Evolutionary conservation across 2,113 vertebrate genomes (phyloP).

Genomic region (Pygoscelis adeliae): DNA sequence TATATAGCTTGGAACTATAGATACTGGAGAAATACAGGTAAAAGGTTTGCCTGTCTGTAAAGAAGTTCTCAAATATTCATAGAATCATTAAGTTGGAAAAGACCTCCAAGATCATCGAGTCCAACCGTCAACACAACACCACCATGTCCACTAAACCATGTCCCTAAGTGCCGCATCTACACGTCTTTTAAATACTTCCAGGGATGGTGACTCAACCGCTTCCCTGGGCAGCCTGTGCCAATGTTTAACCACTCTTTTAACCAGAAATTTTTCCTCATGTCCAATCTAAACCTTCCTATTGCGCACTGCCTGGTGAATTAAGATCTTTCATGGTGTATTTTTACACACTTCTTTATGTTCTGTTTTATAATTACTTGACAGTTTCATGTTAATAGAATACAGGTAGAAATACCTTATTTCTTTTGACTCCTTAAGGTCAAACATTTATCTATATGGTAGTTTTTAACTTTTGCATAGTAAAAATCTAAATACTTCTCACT

Average conservation of each 20-base stretch:
- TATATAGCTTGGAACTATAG: not conserved
- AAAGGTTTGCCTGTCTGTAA: not conserved
- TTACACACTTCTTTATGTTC: not conserved
- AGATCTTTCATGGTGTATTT: not conserved
- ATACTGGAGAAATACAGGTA: not conserved
- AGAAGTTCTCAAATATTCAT: not conserved
- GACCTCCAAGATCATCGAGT: too few relatives aligned
- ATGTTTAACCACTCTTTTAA: too few relatives aligned
- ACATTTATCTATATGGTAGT: not conserved
- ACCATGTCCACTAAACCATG: too few relatives aligned
- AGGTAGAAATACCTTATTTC: not conserved
- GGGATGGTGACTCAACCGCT: too few relatives aligned
- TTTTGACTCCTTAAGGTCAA: not conserved
- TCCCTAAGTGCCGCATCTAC: too few relatives aligned
- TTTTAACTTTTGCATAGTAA: not conserved
- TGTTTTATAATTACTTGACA: not conserved
- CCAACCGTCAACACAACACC: too few relatives aligned
- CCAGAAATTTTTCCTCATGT: too few relatives aligned
- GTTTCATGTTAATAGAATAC: not conserved
- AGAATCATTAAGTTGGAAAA: too few relatives aligned
- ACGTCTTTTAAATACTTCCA: too few relatives aligned
- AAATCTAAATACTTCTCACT: not conserved
- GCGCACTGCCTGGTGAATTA: not conserved
- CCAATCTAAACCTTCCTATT: too few relatives aligned
- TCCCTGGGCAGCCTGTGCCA: too few relatives aligned